Conservation (phyloP, 2,888 invertebrate genomes). For the Stenoptilia bipunctidactyla region DNA sequence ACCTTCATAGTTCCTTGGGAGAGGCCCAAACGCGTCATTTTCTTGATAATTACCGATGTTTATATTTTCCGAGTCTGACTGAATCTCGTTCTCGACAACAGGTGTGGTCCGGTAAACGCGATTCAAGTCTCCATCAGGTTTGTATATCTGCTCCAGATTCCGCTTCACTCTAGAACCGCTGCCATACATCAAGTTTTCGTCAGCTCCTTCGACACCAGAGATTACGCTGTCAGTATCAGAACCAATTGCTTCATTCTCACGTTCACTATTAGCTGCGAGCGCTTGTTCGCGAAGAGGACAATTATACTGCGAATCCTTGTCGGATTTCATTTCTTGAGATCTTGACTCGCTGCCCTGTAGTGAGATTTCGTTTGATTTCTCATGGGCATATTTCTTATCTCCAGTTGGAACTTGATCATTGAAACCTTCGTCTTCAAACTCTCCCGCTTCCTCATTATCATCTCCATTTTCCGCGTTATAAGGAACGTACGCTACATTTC, state of each 20-base stretch:
- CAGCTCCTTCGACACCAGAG: slow-evolving; percentile 46
- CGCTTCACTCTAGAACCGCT: slow-evolving; percentile 34
- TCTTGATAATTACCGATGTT: slow-evolving; percentile 29
- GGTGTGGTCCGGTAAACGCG: slow-evolving; percentile 21
- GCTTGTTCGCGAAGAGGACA: slow-evolving; percentile 17
- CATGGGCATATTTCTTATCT: slow-evolving; percentile 17
- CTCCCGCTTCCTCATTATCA: slow-evolving; percentile 59
- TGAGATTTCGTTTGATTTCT: background rate
- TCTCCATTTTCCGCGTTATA: slow-evolving; percentile 47
- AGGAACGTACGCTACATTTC: slow-evolving; percentile 45
- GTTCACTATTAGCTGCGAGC: slow-evolving; percentile 11
- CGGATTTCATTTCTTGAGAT: slow-evolving; percentile 1
- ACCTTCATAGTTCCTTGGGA: slow-evolving; percentile 36
- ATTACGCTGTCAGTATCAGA: slow-evolving; percentile 50
- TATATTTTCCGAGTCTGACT: slow-evolving; percentile 22
- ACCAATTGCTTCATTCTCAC: slow-evolving; percentile 30
- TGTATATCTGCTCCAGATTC: slow-evolving; percentile 18
- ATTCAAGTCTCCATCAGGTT: slow-evolving; percentile 12
- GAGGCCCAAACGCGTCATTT: slow-evolving; percentile 42
- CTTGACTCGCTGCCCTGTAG: background rate
- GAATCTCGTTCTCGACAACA: slow-evolving; percentile 21
- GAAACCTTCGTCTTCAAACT: slow-evolving; percentile 61
- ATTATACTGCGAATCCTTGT: slow-evolving; percentile 13
- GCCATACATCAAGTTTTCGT: slow-evolving; percentile 51
- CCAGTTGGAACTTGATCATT: slow-evolving; percentile 48